Percentiles rank a stretch among this genome's conserved stretches.
These are phyloP conservation scores for Crotalus helleri DNA, from an alignment of 2,113 vertebrate genomes.

Conservation along the genomic window DNA sequence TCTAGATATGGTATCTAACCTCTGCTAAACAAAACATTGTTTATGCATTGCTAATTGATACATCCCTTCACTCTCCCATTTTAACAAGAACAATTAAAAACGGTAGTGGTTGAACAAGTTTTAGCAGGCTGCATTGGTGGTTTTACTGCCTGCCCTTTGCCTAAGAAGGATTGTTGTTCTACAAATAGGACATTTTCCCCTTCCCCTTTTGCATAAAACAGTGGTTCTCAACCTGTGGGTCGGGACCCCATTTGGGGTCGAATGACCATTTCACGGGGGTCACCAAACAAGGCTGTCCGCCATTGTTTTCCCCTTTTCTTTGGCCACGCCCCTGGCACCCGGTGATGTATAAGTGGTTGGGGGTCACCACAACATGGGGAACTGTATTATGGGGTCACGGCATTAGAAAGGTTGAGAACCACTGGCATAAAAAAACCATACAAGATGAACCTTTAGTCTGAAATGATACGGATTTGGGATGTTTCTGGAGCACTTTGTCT, in stretches of 20 bases:
- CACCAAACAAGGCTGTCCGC: too few species aligned
- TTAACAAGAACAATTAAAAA: background rate
- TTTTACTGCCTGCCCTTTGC: background rate
- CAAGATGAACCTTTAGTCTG: background rate
- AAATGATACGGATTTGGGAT: background rate
- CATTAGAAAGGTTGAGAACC: too few species aligned
- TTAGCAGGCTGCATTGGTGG: background rate
- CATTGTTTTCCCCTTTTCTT: too few species aligned
- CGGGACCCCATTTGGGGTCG: too few species aligned
- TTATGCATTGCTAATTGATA: background rate
- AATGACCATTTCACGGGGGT: too few species aligned
- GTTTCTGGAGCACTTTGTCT: background rate
- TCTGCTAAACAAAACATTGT: background rate
- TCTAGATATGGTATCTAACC: background rate
- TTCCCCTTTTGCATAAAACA: background rate
- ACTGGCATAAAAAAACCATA: background rate
- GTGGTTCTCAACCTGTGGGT: too few species aligned
- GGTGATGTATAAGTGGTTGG: too few species aligned
- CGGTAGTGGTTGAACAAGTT: background rate
- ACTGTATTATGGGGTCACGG: too few species aligned
- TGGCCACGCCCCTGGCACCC: too few species aligned
- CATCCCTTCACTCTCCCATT: background rate
- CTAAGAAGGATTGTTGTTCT: background rate
- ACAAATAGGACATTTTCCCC: background rate
- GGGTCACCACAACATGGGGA: too few species aligned